Conservation (phyloP, 2,797 vertebrate species). For the Hirundo rustica region DNA sequence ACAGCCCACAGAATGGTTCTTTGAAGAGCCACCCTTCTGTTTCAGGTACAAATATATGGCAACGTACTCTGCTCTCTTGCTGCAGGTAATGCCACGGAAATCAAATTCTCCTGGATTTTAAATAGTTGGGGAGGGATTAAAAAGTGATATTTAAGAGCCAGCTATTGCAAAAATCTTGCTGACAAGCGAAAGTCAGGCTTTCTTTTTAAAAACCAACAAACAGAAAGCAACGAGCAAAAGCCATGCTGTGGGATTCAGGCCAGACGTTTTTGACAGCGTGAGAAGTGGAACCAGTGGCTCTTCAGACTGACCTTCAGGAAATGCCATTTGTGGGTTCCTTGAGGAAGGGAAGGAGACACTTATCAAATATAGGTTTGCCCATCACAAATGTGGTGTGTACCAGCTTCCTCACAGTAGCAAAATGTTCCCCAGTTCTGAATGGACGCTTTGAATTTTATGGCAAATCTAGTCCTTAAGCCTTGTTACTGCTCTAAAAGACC, state of each 20-base stretch:
- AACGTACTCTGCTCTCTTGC: background rate
- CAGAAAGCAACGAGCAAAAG: background rate
- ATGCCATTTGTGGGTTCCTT: background rate
- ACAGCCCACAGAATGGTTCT: background rate
- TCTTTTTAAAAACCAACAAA: background rate
- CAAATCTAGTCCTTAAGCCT: background rate
- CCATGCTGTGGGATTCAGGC: background rate
- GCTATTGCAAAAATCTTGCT: background rate
- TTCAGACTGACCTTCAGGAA: background rate
- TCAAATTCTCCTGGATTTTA: background rate
- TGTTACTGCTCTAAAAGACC: background rate
- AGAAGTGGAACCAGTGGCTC: background rate
- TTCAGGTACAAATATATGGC: background rate
- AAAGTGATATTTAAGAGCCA: background rate
- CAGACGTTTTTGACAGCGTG: background rate
- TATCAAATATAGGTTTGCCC: rapidly evolving
- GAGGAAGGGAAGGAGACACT: background rate
- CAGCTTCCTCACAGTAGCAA: background rate
- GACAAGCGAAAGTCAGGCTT: background rate
- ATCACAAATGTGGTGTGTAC: background rate
- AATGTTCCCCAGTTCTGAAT: background rate
- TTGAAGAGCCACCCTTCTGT: background rate
- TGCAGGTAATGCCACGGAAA: background rate
- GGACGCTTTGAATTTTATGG: background rate
- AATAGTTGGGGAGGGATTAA: background rate